A percentile compares a stretch with the other conserved stretches of the same genome.
Conservation (phyloP, 2,113 vertebrate genomes). For the Cynopterus brachyotis region DNA sequence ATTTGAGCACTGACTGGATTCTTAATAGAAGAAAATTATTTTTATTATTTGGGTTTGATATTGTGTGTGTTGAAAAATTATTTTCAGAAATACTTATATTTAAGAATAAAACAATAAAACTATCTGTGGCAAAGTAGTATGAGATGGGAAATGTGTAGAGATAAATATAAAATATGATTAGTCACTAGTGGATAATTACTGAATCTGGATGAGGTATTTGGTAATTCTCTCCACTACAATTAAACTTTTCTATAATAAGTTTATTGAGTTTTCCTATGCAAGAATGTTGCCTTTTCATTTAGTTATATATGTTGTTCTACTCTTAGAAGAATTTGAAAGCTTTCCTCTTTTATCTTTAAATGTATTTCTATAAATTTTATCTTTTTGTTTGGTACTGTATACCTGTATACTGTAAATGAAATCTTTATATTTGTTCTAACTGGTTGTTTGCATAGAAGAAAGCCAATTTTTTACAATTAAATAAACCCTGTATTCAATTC, state of each 20-base stretch:
- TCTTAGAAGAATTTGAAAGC: background rate
- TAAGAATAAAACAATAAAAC: background rate
- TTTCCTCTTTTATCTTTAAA: background rate
- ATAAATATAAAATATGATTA: background rate
- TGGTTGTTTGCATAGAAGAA: background rate
- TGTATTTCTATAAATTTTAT: background rate
- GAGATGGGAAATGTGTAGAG: background rate
- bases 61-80: background rate
- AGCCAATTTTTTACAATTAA: background rate
- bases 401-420: background rate
- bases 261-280: background rate
- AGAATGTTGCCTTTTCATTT: background rate
- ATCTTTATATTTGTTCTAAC: background rate
- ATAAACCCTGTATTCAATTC: background rate
- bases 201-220: background rate
- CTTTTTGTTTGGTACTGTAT: background rate
- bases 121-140: background rate
- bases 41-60: background rate
- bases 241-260: background rate
- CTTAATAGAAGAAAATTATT: background rate
- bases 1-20: background rate
- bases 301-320: background rate
- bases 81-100: background rate
- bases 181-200: background rate
- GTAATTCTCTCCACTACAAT: background rate